Percentiles rank a stretch among this genome's conserved stretches.
phyloP scores from a whole-genome alignment of 2,797 vertebrate genomes.

The Agapornis canus region DNA sequence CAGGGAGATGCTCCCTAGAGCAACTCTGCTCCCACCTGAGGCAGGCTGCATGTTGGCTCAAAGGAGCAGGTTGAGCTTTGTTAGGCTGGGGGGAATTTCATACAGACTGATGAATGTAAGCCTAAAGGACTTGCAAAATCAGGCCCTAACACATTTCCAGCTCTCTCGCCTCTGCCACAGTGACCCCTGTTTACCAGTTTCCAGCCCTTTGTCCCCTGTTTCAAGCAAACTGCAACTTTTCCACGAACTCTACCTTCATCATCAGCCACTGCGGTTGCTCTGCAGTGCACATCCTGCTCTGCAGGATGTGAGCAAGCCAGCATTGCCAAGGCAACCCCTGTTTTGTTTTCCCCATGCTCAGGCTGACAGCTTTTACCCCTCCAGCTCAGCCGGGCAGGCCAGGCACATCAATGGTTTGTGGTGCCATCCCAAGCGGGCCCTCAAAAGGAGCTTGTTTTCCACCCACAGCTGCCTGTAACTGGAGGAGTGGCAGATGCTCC shows the following conservation, averaged over 20 bases:
- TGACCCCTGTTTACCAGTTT: background rate
- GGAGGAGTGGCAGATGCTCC: slow-evolving; percentile 29
- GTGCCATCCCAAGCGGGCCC: background rate
- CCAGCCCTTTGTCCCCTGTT: background rate
- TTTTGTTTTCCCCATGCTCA: slow-evolving; percentile 14
- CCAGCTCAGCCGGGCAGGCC: background rate
- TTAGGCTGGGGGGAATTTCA: background rate
- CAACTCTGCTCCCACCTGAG: background rate
- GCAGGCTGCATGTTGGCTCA: rapidly evolving
- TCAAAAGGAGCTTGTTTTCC: slow-evolving; percentile 23
- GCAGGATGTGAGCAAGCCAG: slow-evolving; percentile 45
- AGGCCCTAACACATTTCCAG: background rate
- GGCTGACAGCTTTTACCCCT: background rate
- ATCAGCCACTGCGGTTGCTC: rapidly evolving
- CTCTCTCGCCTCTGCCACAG: background rate
- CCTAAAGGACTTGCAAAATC: background rate
- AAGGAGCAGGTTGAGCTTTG: background rate
- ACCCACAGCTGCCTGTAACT: background rate
- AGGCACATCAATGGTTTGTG: rapidly evolving
- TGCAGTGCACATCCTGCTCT: background rate
- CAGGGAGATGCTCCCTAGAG: background rate
- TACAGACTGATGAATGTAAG: background rate
- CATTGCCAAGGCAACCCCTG: slow-evolving; percentile 24
- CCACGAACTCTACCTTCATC: background rate
- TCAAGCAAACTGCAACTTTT: background rate